Conservation (phyloP, 2,888 invertebrate species). For the Lepidocyrtinus sp. region DNA sequence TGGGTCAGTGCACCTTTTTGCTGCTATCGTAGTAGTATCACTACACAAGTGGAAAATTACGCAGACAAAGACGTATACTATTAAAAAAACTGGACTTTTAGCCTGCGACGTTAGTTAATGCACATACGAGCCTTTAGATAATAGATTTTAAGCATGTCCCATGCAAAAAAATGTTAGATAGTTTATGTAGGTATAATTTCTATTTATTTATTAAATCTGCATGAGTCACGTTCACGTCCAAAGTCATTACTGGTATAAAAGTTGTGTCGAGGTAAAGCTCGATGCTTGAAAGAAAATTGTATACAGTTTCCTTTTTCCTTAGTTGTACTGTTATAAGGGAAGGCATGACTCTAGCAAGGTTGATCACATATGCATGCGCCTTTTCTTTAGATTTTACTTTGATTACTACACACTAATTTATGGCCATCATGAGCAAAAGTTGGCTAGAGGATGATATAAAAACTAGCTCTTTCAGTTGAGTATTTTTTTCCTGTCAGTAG, state of each 20-base stretch:
- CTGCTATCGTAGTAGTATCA: background rate
- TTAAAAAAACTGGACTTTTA: background rate
- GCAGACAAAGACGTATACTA: background rate
- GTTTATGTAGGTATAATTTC: background rate
- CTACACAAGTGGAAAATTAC: background rate
- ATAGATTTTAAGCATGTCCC: background rate
- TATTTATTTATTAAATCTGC: background rate
- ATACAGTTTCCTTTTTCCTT: no score
- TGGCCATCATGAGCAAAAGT: background rate
- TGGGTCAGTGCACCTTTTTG: conserved; percentile 40
- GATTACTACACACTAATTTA: background rate
- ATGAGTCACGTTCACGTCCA: background rate
- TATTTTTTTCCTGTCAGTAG: background rate
- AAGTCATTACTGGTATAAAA: background rate
- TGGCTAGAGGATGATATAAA: background rate
- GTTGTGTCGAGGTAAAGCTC: no score
- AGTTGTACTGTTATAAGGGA: no score
- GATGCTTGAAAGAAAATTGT: no score
- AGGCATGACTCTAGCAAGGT: background rate
- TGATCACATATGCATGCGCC: background rate
- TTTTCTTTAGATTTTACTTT: background rate
- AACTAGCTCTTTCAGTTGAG: background rate
- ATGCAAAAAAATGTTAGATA: background rate
- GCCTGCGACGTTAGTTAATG: background rate
- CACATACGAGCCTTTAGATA: background rate